These are phyloP conservation scores for Genyomyrus donnyi DNA, from an alignment of 2,113 vertebrate species.

Conservation along the genomic window DNA sequence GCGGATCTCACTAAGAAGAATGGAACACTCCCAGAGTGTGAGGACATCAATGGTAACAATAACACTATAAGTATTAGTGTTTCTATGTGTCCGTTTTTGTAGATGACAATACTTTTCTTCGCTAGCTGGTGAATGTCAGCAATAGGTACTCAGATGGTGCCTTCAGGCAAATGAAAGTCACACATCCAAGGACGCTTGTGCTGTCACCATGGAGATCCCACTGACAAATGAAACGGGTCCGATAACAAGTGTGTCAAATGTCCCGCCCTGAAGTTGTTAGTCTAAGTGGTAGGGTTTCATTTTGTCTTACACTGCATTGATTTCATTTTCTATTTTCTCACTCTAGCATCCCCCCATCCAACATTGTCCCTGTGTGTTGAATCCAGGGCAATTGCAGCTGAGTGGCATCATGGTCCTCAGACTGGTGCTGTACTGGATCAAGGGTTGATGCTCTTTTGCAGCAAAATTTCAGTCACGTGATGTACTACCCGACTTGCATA, in stretches of 20 bases:
- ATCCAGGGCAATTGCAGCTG: background rate
- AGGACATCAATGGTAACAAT: background rate
- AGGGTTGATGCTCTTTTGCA: background rate
- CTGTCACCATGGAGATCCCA: background rate
- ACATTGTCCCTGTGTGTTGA: background rate
- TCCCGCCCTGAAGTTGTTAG: background rate
- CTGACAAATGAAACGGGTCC: background rate
- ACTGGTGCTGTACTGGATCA: background rate
- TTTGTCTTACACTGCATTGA: background rate
- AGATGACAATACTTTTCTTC: background rate
- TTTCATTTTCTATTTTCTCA: background rate
- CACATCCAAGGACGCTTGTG: background rate
- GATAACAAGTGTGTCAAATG: background rate
- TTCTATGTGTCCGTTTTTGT: background rate
- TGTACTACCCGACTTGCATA: background rate
- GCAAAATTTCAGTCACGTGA: background rate
- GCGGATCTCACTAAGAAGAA: background rate
- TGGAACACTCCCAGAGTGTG: background rate
- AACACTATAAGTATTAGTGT: background rate
- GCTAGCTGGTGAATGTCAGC: background rate
- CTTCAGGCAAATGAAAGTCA: background rate
- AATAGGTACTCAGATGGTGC: background rate
- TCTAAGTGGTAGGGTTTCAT: background rate
- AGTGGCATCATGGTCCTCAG: background rate
- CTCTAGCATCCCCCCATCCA: background rate